Evolutionary conservation across 2,888 invertebrate species (phyloP).

Genomic region (Bembecia ichneumoniformis): DNA sequence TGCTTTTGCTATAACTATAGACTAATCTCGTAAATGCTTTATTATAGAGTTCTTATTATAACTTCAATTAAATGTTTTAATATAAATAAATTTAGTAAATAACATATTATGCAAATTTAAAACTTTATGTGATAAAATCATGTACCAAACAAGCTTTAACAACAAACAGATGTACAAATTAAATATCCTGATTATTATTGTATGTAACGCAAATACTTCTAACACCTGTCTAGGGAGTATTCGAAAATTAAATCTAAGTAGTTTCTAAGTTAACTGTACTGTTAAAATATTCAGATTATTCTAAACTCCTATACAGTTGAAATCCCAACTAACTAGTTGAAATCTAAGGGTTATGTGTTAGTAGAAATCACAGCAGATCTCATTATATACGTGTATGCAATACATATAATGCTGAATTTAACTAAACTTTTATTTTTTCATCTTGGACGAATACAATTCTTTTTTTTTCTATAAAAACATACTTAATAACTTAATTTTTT

Average conservation of each 20-base stretch:
- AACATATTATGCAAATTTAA: no score
- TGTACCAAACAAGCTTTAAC: no score
- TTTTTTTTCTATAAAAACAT: no score
- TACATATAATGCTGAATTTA: not conserved
- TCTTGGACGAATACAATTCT: no score
- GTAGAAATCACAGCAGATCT: conserved; percentile 60
- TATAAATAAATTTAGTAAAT: no score
- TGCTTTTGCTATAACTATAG: conserved; percentile 17
- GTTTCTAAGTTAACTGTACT: conserved; percentile 6
- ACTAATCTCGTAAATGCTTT: conserved; percentile 40
- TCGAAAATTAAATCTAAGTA: conserved; percentile 1
- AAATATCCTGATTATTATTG: no score
- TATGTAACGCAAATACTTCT: not conserved
- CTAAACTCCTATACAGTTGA: no score
- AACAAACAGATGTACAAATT: no score
- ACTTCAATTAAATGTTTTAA: no score
- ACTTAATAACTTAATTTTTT: no score
- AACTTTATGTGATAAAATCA: no score
- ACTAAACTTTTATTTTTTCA: not conserved
- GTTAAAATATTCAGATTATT: conserved; percentile 3
- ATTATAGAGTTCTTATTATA: conserved; percentile 9
- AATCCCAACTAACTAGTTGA: not conserved
- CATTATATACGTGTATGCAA: conserved; percentile 21
- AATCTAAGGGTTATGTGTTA: conserved; percentile 21
- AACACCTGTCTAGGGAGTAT: not conserved